These are phyloP conservation scores for Rhabditoides inermis DNA, from an alignment of 2,888 invertebrate genomes.

Conservation along the genomic window DNA sequence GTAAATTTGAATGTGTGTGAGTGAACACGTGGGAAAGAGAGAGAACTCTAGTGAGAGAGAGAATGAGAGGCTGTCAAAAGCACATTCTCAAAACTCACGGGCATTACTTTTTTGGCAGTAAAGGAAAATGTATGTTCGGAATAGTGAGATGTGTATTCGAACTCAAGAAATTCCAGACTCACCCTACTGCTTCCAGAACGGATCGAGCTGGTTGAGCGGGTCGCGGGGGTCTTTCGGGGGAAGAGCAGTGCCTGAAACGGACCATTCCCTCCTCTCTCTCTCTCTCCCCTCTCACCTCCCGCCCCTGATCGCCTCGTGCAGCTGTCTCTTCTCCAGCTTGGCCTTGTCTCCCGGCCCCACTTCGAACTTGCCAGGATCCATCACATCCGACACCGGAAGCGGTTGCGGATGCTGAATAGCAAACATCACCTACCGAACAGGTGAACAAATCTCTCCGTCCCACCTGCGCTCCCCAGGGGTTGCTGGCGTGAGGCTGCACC, in stretches of 20 bases:
- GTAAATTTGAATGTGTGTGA: no score
- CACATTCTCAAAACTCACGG: no score
- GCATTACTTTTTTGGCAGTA: not conserved
- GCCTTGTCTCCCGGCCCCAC: constrained; percentile 20
- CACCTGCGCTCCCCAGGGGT: no score
- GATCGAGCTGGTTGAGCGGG: constrained; percentile 29
- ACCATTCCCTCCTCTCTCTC: constrained; percentile 9
- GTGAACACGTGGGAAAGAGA: no score
- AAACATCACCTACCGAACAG: no score
- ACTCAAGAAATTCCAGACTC: not conserved
- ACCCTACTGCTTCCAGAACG: constrained; percentile 12
- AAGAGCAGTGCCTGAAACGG: not conserved
- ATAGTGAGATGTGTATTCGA: not conserved
- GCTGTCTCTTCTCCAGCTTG: constrained; percentile 25
- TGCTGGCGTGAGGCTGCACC: no score
- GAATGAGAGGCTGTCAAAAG: no score
- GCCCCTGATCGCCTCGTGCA: constrained; percentile 17
- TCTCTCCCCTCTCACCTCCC: not conserved
- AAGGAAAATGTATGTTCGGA: not conserved
- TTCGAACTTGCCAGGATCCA: constrained; percentile 19
- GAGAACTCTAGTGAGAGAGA: no score
- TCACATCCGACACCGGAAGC: constrained; percentile 7
- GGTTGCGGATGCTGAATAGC: no score
- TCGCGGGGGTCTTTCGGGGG: constrained; percentile 17
- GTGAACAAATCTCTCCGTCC: no score